Conservation (phyloP, 2,113 vertebrate species). For the Excalfactoria chinensis region DNA sequence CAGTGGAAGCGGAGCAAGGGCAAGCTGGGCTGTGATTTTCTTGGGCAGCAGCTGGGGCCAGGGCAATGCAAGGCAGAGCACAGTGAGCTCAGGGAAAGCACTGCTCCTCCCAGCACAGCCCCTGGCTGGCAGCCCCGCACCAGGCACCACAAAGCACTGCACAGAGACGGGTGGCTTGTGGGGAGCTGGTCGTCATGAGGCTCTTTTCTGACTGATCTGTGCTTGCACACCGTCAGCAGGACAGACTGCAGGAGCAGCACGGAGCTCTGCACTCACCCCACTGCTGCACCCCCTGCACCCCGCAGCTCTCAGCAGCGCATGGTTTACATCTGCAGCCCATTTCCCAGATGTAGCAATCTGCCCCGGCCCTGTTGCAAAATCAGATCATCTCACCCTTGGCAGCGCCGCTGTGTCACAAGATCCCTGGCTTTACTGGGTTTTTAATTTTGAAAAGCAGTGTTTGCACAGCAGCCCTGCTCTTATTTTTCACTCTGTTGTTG, state of each 20-base stretch:
- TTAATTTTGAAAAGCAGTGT: neutral
- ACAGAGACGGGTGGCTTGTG: rapidly evolving
- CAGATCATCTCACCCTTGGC: neutral
- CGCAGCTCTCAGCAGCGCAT: neutral
- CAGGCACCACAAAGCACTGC: neutral
- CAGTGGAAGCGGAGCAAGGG: neutral
- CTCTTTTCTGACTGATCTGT: neutral
- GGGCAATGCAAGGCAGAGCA: rapidly evolving
- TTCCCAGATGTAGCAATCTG: neutral
- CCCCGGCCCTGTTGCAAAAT: neutral
- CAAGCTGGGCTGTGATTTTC: neutral
- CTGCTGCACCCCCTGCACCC: neutral
- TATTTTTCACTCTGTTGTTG: neutral
- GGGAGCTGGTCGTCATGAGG: too few relatives aligned
- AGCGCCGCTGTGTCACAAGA: slow-evolving; percentile 19
- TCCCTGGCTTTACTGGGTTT: neutral
- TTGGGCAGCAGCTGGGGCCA: neutral
- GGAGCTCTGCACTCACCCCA: too few relatives aligned
- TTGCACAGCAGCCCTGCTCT: neutral
- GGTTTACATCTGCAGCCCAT: neutral
- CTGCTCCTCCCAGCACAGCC: rapidly evolving
- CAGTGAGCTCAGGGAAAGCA: neutral
- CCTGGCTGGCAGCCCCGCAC: rapidly evolving
- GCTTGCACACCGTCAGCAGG: neutral
- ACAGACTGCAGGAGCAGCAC: too few relatives aligned